Percentiles rank a stretch among this genome's conserved stretches.
Evolutionary conservation across 1,140 invertebrate genomes (phyloP).

Genomic region (Eufriesea mexicana): DNA sequence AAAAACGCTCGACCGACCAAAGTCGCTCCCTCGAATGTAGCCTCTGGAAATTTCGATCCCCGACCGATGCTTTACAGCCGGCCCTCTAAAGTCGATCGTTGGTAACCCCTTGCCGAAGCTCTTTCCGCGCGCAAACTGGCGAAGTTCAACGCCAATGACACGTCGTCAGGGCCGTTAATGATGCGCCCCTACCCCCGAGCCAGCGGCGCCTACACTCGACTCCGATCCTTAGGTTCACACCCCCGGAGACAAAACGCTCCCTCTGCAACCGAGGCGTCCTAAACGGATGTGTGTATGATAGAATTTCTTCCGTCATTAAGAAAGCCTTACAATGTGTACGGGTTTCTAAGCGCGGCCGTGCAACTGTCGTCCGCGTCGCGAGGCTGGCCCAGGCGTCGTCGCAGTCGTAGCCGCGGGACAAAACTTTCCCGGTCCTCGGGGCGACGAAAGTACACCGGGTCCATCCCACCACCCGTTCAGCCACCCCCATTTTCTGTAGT

Average conservation of each 20-base stretch:
- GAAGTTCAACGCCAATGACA: conserved; percentile 68
- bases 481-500: conserved; percentile 34
- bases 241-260: conserved; percentile 75
- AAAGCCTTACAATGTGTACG: conserved; percentile 79
- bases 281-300: conserved; percentile 80
- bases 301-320: conserved; percentile 82
- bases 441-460: conserved; percentile 56
- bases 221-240: conserved; percentile 67
- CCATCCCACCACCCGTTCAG: conserved; percentile 6
- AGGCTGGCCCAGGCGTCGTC: neutral
- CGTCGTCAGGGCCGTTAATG: conserved; percentile 68
- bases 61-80: conserved; percentile 30
- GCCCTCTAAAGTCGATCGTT: conserved; percentile 48
- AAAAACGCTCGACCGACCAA: neutral
- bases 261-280: conserved; percentile 71
- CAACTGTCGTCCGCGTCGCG: conserved; percentile 59
- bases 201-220: conserved; percentile 48
- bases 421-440: conserved; percentile 54
- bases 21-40: conserved; percentile 14
- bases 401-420: conserved; percentile 34
- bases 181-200: conserved; percentile 54
- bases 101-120: conserved; percentile 43
- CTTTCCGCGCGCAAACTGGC: conserved; percentile 48
- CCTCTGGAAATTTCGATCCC: conserved; percentile 48
- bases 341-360: conserved; percentile 74